These are phyloP conservation scores for Dione juno DNA, from an alignment of 2,888 invertebrate species.

Conservation along the genomic window DNA sequence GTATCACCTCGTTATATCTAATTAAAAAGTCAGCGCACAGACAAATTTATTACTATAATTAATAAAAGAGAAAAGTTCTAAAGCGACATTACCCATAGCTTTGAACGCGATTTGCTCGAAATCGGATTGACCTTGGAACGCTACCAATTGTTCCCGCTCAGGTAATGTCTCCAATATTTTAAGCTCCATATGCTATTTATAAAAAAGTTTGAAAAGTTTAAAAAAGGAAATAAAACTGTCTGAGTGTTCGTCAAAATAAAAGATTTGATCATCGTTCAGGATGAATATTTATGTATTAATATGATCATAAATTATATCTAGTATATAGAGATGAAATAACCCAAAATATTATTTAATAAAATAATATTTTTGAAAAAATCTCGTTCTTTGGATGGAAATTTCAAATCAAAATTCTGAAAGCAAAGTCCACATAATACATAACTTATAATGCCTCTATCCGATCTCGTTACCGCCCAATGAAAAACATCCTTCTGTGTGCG, in stretches of 20 bases:
- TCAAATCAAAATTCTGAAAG: background rate
- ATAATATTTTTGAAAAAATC: background rate
- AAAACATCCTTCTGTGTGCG: slow-evolving; percentile 31
- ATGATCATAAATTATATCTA: background rate
- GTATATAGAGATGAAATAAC: no score
- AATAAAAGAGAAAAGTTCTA: slow-evolving; percentile 36
- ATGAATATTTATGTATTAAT: no score
- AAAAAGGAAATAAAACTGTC: background rate
- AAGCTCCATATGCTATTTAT: slow-evolving; percentile 10
- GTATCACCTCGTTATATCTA: slow-evolving; percentile 5
- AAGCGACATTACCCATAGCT: slow-evolving; percentile 33
- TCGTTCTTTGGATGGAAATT: background rate
- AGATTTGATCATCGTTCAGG: no score
- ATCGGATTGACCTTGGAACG: slow-evolving; percentile 47
- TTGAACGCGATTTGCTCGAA: slow-evolving; percentile 41
- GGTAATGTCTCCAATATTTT: slow-evolving; percentile 35
- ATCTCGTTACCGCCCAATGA: slow-evolving; percentile 39
- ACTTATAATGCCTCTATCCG: slow-evolving; percentile 10
- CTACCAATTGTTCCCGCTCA: slow-evolving; percentile 41
- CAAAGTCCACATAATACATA: slow-evolving; percentile 14
- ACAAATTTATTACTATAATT: slow-evolving; percentile 31
- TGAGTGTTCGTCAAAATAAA: no score
- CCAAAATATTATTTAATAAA: no score
- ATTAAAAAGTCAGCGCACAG: slow-evolving; percentile 23
- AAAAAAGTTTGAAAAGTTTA: background rate